Percentiles rank a stretch among this genome's conserved stretches.
Evolutionary conservation across 2,888 invertebrate genomes (phyloP).

Genomic region (Mycalesis mineus): DNA sequence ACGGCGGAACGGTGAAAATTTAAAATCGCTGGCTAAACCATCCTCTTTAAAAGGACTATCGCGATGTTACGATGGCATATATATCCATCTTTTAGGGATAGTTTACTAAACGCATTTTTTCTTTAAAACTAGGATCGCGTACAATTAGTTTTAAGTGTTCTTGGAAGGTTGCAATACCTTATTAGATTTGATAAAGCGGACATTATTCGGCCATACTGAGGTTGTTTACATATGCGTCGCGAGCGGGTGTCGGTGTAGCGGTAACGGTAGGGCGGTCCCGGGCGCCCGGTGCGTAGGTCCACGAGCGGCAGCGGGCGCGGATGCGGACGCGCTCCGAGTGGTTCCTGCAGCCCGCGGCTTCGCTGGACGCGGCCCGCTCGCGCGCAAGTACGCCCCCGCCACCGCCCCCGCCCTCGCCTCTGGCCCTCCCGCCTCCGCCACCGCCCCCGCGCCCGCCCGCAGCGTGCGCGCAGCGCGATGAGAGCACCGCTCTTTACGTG

Average conservation of each 20-base stretch:
- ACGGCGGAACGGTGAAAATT: no score
- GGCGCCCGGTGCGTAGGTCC: constrained; percentile 82
- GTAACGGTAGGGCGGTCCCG: constrained; percentile 37
- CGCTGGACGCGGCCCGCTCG: constrained; percentile 62
- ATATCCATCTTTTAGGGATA: no score
- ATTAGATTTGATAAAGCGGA: no score
- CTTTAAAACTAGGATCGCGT: no score
- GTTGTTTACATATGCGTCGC: constrained; percentile 16
- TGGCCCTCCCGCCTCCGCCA: constrained; percentile 35
- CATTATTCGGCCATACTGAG: neutral
- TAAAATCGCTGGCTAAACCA: no score
- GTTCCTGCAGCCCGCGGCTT: constrained; percentile 89
- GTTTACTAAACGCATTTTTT: no score
- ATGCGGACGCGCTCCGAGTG: constrained; percentile 98
- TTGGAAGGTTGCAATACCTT: no score
- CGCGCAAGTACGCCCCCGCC: constrained; percentile 58
- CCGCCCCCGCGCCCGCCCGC: constrained; percentile 34
- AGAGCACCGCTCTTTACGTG: constrained; percentile 72
- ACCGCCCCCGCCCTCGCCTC: constrained; percentile 24
- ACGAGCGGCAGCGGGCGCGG: constrained; percentile 96
- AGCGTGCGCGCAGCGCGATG: constrained; percentile 43
- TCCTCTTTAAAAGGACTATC: no score
- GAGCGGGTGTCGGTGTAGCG: constrained; percentile 17
- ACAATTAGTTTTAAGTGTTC: no score
- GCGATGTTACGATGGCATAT: no score